Percentiles rank a stretch among this genome's conserved stretches.
Conservation (phyloP, 2,113 vertebrate genomes). For the Ptilonorhynchus violaceus region DNA sequence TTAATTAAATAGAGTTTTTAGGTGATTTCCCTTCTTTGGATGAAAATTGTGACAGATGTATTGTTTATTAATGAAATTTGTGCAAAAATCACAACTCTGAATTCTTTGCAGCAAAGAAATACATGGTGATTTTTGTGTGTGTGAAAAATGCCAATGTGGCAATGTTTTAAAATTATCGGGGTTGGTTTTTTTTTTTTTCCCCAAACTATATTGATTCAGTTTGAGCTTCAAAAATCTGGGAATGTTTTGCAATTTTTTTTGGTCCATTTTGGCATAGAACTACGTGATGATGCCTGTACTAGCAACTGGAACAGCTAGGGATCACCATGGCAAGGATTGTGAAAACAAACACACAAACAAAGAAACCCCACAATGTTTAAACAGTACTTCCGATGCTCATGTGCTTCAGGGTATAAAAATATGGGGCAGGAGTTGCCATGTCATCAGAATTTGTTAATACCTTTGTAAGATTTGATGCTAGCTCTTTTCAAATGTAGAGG, state of each 20-base stretch:
- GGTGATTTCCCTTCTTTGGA: slow-evolving; percentile 49
- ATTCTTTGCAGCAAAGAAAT: neutral
- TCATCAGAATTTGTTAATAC: neutral
- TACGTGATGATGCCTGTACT: neutral
- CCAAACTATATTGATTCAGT: neutral
- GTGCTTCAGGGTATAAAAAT: neutral
- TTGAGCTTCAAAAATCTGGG: neutral
- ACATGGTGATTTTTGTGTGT: neutral
- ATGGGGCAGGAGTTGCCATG: neutral
- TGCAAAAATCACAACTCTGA: neutral
- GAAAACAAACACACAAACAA: neutral
- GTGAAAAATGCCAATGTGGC: neutral
- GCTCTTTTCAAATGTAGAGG: neutral
- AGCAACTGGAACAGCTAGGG: neutral
- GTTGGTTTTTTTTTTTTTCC: neutral
- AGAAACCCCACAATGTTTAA: neutral
- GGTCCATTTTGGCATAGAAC: neutral
- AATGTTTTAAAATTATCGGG: neutral
- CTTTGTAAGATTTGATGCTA: neutral
- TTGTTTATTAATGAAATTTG: slow-evolving; percentile 49
- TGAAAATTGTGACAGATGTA: neutral
- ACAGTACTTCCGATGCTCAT: neutral
- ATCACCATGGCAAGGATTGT: neutral
- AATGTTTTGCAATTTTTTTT: neutral
- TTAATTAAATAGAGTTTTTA: slow-evolving; percentile 64